phyloP scores from a whole-genome alignment of 2,113 vertebrate species.

The Gymnarchus niloticus region DNA sequence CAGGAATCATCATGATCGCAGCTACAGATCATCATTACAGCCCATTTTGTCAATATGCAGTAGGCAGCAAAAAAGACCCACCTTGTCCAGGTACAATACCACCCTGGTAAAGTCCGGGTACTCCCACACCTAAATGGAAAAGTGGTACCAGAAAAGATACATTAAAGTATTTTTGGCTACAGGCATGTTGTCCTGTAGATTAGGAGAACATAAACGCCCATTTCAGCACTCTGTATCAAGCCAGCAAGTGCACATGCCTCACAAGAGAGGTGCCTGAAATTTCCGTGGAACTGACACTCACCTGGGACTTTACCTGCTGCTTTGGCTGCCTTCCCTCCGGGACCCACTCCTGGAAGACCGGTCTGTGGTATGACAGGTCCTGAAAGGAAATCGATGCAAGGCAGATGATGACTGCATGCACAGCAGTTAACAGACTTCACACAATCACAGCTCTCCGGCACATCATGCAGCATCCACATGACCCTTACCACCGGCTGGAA shows the following conservation, averaged over 20 bases:
- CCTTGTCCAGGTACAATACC: slow-evolving; percentile 62
- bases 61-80: slow-evolving; percentile 31
- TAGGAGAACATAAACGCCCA: neutral
- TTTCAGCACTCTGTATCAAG: neutral
- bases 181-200: neutral
- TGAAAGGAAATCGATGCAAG: slow-evolving; percentile 33
- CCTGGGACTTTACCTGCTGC: slow-evolving; percentile 57
- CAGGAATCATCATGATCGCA: neutral
- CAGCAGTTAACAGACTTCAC: neutral
- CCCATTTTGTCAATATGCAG: neutral
- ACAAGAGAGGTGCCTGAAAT: neutral
- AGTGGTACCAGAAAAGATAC: neutral
- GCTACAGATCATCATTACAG: neutral
- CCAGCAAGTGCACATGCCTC: neutral
- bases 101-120: slow-evolving; percentile 66
- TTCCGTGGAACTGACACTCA: neutral
- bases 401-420: neutral
- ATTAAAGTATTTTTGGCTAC: neutral
- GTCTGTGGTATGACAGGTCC: slow-evolving; percentile 64
- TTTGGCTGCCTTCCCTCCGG: slow-evolving; percentile 61
- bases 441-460: neutral
- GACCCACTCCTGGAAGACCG: slow-evolving; percentile 58
- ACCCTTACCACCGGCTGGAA: neutral
- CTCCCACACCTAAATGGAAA: slow-evolving; percentile 54
- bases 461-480: neutral